Evolutionary conservation across 2,113 vertebrate genomes (phyloP), one percentile per base, ranked within the genome.

Genomic region (Hippocampus barbouri): DNA sequence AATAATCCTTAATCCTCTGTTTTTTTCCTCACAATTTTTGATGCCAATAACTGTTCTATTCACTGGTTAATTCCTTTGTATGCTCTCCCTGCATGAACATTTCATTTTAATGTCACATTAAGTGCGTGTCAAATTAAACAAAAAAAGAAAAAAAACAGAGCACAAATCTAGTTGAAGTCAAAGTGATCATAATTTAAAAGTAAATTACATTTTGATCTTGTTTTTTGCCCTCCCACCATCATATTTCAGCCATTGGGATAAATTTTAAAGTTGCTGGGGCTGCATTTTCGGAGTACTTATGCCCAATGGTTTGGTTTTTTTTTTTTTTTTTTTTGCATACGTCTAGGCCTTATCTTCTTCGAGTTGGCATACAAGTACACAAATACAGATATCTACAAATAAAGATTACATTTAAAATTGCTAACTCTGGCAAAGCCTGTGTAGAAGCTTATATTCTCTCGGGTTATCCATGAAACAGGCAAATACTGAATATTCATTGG

Each of bases 1-100:
- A 73, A 25, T 63, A 78, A 80, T 76, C 73, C 73, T 66, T 64
- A 23, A 41, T 59, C 40, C 72, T 65, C 30, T 1, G 30, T 16
- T 40, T 68, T 65, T 68, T 64, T 57, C 6, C 47, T 16, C 66
- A 27, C 18, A 41, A 64, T 23, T 73, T 71, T 80, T 30, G 40
- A 66, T 62, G 64, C 51, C 47, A 25, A 57, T 59, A 59, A 30
- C 15, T 23, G n/a, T 60, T 72, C n/a, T 20, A 30, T 61, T 71
- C 38, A 47, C 14, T 47, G 45, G 45, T 56, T 62, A 34, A 62
- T 66, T 59, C 63, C 57, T 79, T 79, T 54, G 54, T 54, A 53
- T 25, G 6, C 8, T 45, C 16, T 25, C 25, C 47, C 34, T 7
- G 49, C 57, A 25, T 8, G 62, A 69, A 53, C 61, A 64, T 57